Base-by-base conservation (phyloP, 2,888 invertebrate genomes). In the Meiosimyza decipiens region DNA sequence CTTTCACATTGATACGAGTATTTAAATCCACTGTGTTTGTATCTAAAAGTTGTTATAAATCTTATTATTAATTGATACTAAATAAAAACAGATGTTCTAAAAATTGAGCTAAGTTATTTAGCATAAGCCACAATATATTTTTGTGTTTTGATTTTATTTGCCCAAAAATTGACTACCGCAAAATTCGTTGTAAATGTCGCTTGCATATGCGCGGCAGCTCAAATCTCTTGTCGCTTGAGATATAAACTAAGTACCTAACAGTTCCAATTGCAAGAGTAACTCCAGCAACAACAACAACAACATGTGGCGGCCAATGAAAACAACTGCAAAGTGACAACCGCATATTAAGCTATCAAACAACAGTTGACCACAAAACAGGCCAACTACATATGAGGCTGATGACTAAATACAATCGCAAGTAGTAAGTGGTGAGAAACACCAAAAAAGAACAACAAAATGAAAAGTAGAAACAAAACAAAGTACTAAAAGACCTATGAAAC, bases 291-390 rank as follows among this genome's bases (percentile, higher is more conserved):
- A 9, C 9, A 9, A 9, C 9, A 40, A 40, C 40, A 40, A 40
- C 40, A 40, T 28, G 28, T 28, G 28, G 0, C 40, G 9, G 2
- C 6, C 40, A 40, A 40, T 40, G 40, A 40, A 40, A 40, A 28
- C 57, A 57, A 55, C 55, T 52, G 18, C 65, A 13, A 74, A 76
- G 78, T 75, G 76, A 71, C 75, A 74, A 80, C 80, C 83, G 78
- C 83, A 81, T 80, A 81, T 83, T 79, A 84, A 82, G 80, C 76
- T 77, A 76, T 76, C 77, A 76, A 76, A 75, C 76, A 77, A 72
- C 74, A 75, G 73, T 71, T 76, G 72, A 79, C 78, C 78, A 72
- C 78, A 76, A 22, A 12, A 71, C 63, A 73, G 76, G 73, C 76
- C 72, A 75, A 74, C 77, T 78, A 76, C 80, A 78, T 75, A 75